Base-by-base conservation (phyloP, 2,888 invertebrate species). In the Argyresthia albistria region DNA sequence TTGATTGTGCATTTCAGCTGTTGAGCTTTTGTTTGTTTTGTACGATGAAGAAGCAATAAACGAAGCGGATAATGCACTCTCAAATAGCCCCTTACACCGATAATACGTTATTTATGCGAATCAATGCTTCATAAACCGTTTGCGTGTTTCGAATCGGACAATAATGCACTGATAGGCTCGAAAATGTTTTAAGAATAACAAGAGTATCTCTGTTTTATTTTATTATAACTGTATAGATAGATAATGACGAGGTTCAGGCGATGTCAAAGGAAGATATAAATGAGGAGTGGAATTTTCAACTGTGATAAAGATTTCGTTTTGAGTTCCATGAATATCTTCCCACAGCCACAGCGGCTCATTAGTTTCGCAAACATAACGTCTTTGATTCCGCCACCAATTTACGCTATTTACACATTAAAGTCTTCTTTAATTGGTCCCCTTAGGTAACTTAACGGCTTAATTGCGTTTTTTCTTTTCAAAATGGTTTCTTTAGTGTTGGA, bases 21-120 rank as follows among this genome's bases (percentile, higher is more conserved):
- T 66, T 75, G 70, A n/a, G n/a, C n/a, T n/a, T 73, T 74, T 73
- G 70, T 70, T 74, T 74, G 67, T 56, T 62, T 65, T 60, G 55
- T 8, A 8, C 35, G 12, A 12, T 35, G 12, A 9, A 63, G 57
- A 62, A 62, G 60, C 66, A 59, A 64, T 69, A 66, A 70, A 55
- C 56, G 61, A 58, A 57, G 25, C 63, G 35, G 12, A 35, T 35
- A 35, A 47, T 35, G 47, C 35, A n/a, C 25, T 25, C 25, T 2
- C 11, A 12, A 12, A 42, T 42, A 12, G 42, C n/a, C 42, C 10
- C 11, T 42, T 42, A 42, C 42, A 11, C 6, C 12, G n/a, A 11
- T 42, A 42, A 42, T 42, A 35, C 6, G 35, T 48, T 25, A 25
- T 35, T 48, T 59, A 53, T 60, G 56, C 56, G 56, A 52, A 48